Evolutionary conservation across 1,140 invertebrate species (phyloP).

Genomic region (Cydia amplana): DNA sequence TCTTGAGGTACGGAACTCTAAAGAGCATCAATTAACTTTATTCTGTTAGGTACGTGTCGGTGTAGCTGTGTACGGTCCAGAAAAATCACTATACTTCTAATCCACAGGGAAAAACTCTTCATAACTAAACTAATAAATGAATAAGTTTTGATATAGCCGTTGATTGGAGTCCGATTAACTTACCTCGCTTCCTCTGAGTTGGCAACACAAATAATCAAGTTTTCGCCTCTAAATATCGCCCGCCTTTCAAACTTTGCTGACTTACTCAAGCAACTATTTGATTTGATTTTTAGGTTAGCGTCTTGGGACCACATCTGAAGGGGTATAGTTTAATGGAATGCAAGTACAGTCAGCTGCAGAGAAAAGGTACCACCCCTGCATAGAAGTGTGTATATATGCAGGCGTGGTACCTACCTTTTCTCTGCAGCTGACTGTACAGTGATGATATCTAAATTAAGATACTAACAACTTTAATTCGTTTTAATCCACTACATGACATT

Average conservation of each 20-base stretch:
- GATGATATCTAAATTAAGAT: no score
- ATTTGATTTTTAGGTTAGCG: conserved; percentile 19
- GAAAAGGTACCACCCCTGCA: no score
- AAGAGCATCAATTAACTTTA: no score
- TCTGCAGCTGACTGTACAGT: no score
- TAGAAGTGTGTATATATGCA: no score
- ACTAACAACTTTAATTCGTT: no score
- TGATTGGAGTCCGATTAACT: conserved; percentile 19
- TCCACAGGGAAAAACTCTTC: not conserved
- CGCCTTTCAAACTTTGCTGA: conserved; percentile 50
- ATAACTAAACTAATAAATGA: conserved; percentile 15
- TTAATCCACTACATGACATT: no score
- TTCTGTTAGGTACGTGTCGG: no score
- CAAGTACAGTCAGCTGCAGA: no score
- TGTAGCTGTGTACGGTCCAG: no score
- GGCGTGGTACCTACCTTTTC: no score
- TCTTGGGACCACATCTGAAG: conserved; percentile 9
- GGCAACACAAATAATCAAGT: conserved; percentile 35
- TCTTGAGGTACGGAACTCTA: no score
- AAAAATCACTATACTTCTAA: not conserved
- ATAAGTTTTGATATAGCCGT: conserved; percentile 20
- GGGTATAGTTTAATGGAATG: not conserved
- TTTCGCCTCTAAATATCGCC: conserved; percentile 36
- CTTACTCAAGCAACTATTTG: conserved; percentile 46
- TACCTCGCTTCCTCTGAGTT: conserved; percentile 8